Conservation (phyloP, 2,888 invertebrate species). For the Drosophila kanekoi region DNA sequence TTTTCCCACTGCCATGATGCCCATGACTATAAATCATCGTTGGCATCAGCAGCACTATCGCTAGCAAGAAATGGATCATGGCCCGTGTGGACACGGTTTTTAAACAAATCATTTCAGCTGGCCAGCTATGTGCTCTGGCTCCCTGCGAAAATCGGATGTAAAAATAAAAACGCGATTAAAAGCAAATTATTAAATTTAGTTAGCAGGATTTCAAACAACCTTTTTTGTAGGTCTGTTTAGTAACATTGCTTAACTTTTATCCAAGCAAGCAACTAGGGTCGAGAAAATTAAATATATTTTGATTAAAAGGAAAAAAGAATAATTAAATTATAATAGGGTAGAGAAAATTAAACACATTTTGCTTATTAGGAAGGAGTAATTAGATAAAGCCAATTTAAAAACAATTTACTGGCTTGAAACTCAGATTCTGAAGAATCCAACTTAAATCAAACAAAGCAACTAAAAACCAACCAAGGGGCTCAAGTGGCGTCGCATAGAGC, state of each 20-base stretch:
- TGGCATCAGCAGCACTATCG: slow-evolving; percentile 53
- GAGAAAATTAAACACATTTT: too few relatives aligned
- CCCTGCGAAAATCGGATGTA: slow-evolving; percentile 22
- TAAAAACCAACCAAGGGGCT: slow-evolving; percentile 24
- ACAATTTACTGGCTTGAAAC: slow-evolving; percentile 3
- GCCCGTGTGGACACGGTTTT: slow-evolving; percentile 24
- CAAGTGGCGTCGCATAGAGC: slow-evolving; percentile 27
- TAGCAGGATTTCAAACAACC: too few relatives aligned
- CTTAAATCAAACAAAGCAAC: slow-evolving; percentile 18
- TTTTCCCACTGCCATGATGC: slow-evolving; percentile 41
- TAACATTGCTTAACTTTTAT: too few relatives aligned
- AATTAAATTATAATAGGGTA: too few relatives aligned
- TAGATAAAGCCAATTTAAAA: too few relatives aligned
- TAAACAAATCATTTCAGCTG: slow-evolving; percentile 56
- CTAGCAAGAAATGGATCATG: slow-evolving; percentile 48
- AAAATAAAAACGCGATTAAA: slow-evolving; percentile 23
- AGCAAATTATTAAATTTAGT: background rate
- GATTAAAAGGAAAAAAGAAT: too few relatives aligned
- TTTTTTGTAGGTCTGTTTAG: too few relatives aligned
- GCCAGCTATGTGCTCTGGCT: slow-evolving; percentile 9
- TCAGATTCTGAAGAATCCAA: slow-evolving; percentile 23
- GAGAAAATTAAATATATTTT: too few relatives aligned
- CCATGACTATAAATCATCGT: slow-evolving; percentile 51
- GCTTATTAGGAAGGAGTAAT: too few relatives aligned
- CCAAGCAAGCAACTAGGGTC: too few relatives aligned